Conservation (phyloP, 2,888 invertebrate genomes). For the Sycophila texana region DNA sequence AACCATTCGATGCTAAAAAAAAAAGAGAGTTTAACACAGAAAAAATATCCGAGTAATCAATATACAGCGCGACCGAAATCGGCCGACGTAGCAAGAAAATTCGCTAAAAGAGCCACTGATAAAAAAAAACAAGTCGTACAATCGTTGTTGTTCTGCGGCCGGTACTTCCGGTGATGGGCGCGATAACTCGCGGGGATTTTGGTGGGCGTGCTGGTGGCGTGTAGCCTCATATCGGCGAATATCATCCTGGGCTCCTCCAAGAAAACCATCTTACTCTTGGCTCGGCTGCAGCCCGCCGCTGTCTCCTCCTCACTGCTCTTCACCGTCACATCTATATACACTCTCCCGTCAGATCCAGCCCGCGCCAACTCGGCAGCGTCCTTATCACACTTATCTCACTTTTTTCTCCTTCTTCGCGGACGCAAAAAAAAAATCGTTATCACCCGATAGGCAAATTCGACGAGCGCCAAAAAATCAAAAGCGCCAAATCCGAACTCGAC, state of each 20-base stretch:
- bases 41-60: no score
- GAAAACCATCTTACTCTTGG: slow-evolving; percentile 71
- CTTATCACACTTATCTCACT: not conserved
- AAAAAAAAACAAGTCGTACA: slow-evolving; percentile 64
- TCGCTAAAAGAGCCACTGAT: not conserved
- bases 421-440: not conserved
- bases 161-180: slow-evolving; percentile 67
- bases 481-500: not conserved
- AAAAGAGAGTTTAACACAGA: no score
- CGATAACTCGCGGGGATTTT: slow-evolving; percentile 62
- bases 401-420: not conserved
- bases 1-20: no score
- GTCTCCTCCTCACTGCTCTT: slow-evolving; percentile 51
- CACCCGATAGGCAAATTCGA: slow-evolving; percentile 2
- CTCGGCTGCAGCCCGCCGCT: slow-evolving; percentile 8
- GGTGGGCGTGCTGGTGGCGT: slow-evolving; percentile 73
- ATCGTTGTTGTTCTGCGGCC: slow-evolving; percentile 73
- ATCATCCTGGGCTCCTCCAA: slow-evolving; percentile 74
- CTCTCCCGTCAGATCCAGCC: slow-evolving; percentile 62
- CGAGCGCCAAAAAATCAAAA: not conserved
- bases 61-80: no score
- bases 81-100: not conserved
- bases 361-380: slow-evolving; percentile 41
- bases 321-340: slow-evolving; percentile 64
- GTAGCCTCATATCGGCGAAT: slow-evolving; percentile 73